These are phyloP conservation scores for Molorchus minor DNA, from an alignment of 2,888 invertebrate genomes.

Conservation along the genomic window DNA sequence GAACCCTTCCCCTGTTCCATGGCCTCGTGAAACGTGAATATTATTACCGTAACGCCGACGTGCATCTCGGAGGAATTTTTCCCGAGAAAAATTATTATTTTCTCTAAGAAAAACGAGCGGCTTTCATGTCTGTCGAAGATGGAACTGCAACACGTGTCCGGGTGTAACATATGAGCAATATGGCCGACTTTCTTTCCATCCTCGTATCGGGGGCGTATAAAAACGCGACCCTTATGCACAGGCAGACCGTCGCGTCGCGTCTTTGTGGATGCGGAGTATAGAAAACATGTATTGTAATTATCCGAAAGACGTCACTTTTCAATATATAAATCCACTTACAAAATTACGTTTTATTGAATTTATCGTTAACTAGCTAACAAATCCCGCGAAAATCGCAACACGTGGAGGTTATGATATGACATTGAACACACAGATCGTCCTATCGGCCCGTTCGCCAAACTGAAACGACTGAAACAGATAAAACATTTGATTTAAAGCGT, in stretches of 20 bases:
- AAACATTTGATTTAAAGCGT: too few species aligned
- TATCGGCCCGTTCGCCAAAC: too few species aligned
- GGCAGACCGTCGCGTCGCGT: neutral
- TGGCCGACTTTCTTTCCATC: slow-evolving; percentile 27
- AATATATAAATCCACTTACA: neutral
- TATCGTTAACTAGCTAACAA: neutral
- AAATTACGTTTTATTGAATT: neutral
- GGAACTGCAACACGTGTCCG: slow-evolving; percentile 40
- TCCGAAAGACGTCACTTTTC: neutral
- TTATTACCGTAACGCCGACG: slow-evolving; percentile 15
- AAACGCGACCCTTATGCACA: slow-evolving; percentile 4
- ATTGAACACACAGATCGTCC: too few species aligned
- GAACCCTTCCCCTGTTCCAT: too few species aligned
- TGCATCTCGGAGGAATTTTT: slow-evolving; percentile 16
- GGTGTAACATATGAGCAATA: slow-evolving; percentile 35
- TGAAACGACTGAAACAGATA: too few species aligned
- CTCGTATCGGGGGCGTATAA: slow-evolving; percentile 27
- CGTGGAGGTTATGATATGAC: too few species aligned
- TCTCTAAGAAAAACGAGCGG: slow-evolving; percentile 32
- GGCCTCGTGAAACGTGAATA: too few species aligned
- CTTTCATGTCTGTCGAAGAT: slow-evolving; percentile 33
- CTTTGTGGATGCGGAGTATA: neutral
- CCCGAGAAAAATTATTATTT: slow-evolving; percentile 30
- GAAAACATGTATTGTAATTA: neutral
- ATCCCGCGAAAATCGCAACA: too few species aligned